These are phyloP conservation scores for Patagioenas fasciata DNA, from an alignment of 2,113 vertebrate genomes.

Conservation along the genomic window DNA sequence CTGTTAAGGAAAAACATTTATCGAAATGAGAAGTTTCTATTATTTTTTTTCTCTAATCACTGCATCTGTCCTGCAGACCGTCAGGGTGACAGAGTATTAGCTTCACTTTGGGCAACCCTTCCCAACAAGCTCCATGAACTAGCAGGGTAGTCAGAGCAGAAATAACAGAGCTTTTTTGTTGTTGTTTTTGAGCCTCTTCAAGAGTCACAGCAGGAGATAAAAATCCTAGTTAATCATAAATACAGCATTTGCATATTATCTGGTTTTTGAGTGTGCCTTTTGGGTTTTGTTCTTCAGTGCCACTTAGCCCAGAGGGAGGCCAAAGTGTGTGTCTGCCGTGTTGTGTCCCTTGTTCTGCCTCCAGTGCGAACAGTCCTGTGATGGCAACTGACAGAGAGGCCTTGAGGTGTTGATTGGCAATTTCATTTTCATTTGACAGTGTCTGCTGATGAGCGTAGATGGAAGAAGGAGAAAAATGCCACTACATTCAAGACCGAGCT, in stretches of 20 bases:
- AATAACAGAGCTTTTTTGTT: not conserved
- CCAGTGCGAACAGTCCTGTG: not conserved
- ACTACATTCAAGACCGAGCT: not conserved
- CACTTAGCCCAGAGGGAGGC: not conserved
- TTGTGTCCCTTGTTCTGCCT: not conserved
- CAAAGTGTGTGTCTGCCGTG: not conserved
- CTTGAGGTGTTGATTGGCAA: not conserved
- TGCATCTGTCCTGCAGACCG: not conserved
- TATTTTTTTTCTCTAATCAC: not conserved
- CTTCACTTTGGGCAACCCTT: not conserved
- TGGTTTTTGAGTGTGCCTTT: not conserved
- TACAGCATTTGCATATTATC: not conserved
- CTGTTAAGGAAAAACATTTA: not conserved
- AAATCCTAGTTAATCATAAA: conserved; percentile 11
- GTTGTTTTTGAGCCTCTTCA: not conserved
- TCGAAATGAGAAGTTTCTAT: not conserved
- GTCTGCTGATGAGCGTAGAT: not conserved
- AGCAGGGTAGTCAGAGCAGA: not conserved
- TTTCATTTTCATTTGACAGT: not conserved
- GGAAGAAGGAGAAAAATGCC: not conserved
- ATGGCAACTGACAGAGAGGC: not conserved
- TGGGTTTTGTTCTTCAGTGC: conserved; percentile 7
- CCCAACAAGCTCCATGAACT: not conserved
- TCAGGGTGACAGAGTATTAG: not conserved
- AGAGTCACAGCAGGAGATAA: not conserved